Evolutionary conservation across 2,113 vertebrate species (phyloP).

Genomic region (Chaetorhynchus papuensis): DNA sequence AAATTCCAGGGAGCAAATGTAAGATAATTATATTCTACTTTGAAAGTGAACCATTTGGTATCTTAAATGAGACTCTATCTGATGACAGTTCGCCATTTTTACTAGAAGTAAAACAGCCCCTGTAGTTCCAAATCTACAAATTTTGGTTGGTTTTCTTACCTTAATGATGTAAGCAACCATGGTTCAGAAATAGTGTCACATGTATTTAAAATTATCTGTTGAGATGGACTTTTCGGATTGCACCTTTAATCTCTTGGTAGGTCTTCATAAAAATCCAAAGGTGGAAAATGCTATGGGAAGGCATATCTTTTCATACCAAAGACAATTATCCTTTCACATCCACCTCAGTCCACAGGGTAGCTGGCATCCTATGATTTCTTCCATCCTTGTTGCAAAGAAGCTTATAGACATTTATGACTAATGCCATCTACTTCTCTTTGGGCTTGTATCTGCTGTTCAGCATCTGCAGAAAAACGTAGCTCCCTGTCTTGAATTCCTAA

Average conservation of each 20-base stretch:
- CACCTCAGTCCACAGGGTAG: not conserved
- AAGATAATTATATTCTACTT: not conserved
- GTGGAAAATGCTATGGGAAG: not conserved
- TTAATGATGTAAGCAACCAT: not conserved
- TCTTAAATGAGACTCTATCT: not conserved
- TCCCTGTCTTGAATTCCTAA: not conserved
- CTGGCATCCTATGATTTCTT: not conserved
- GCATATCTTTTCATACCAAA: not conserved
- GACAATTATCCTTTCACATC: not conserved
- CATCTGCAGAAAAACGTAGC: not conserved
- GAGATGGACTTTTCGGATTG: not conserved
- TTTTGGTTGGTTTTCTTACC: not conserved
- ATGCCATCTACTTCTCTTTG: not conserved
- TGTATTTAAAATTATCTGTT: not conserved
- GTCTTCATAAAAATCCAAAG: not conserved
- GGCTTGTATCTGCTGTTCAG: not conserved
- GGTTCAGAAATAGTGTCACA: not conserved
- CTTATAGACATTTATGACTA: not conserved
- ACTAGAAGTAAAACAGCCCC: not conserved
- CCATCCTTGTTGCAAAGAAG: not conserved
- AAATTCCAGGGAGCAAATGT: not conserved
- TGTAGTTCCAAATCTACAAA: not conserved
- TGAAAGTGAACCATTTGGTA: not conserved
- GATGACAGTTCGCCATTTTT: not conserved
- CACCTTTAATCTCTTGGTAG: not conserved